Evolutionary conservation across 2,888 invertebrate genomes (phyloP).

Genomic region (Oxycera nigricornis): DNA sequence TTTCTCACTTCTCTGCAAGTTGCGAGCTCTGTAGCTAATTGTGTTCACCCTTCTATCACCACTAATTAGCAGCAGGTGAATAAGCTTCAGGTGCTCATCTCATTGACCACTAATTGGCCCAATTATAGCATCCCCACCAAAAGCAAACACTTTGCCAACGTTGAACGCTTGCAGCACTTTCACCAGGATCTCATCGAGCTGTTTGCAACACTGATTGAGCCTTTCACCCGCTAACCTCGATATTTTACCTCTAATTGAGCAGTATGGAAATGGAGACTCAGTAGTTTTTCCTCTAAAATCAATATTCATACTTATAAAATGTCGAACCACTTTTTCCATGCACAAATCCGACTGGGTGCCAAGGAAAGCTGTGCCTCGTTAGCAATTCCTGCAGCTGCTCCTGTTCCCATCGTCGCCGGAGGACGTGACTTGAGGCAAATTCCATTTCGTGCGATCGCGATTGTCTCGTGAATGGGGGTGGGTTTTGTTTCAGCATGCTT

Average conservation of each 20-base stretch:
- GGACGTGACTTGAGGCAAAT: slow-evolving; percentile 23
- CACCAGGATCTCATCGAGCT: not conserved
- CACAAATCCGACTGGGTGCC: not conserved
- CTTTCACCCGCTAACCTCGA: not conserved
- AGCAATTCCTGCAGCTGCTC: slow-evolving; percentile 1
- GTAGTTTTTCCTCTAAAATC: not conserved
- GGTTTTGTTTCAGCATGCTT: not conserved
- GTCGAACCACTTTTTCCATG: not conserved
- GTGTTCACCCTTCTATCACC: not conserved
- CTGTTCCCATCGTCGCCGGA: slow-evolving; percentile 1
- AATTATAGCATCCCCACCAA: not conserved
- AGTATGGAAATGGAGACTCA: not conserved
- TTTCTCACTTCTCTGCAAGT: no score
- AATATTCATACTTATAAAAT: not conserved
- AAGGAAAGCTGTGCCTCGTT: not conserved
- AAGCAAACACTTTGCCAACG: not conserved
- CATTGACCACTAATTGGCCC: not conserved
- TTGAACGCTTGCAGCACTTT: not conserved
- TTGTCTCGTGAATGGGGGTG: not conserved
- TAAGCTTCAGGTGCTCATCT: not conserved
- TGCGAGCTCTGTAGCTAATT: not conserved
- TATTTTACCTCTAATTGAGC: not conserved
- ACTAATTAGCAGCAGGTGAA: not conserved
- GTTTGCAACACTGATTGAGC: not conserved
- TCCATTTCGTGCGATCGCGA: not conserved